Conservation (phyloP, 2,888 invertebrate species). For the Acrobasis consociella region DNA sequence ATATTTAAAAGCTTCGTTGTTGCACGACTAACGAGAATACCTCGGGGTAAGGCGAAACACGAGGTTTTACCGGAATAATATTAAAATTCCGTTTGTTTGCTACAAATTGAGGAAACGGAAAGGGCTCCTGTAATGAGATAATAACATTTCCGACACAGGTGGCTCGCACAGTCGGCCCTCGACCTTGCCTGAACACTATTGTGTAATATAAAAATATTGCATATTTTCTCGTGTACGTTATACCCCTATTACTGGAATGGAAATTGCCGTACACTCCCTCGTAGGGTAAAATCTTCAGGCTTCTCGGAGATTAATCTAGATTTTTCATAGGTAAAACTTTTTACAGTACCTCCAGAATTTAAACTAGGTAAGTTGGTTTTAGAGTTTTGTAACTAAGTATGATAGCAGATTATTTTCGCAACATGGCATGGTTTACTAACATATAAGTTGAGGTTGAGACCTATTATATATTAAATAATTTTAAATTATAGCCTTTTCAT, state of each 20-base stretch:
- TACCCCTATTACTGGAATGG: slow-evolving; percentile 18
- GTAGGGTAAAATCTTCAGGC: slow-evolving; percentile 11
- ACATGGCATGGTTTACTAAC: no score
- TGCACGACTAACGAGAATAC: slow-evolving; percentile 46
- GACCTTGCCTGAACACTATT: slow-evolving; percentile 29
- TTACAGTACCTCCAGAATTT: background rate
- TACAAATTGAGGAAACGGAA: slow-evolving; percentile 62
- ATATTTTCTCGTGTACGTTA: slow-evolving; percentile 21
- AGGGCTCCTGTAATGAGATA: slow-evolving; percentile 70
- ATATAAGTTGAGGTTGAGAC: no score
- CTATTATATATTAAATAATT: no score
- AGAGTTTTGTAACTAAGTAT: no score
- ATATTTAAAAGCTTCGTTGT: slow-evolving; percentile 32
- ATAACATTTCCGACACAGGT: slow-evolving; percentile 67
- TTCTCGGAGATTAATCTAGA: slow-evolving; percentile 14
- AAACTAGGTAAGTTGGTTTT: background rate
- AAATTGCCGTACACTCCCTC: slow-evolving; percentile 14
- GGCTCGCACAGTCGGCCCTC: slow-evolving; percentile 39
- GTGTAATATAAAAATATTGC: slow-evolving; percentile 22
- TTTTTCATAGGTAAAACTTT: slow-evolving; percentile 8
- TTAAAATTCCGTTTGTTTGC: slow-evolving; percentile 69
- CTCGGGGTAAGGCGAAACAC: slow-evolving; percentile 48
- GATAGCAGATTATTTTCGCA: no score
- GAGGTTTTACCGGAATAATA: slow-evolving; percentile 51
- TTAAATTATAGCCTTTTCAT: no score